A percentile compares a stretch with the other conserved stretches of the same genome.
Conservation (phyloP, 2,888 invertebrate genomes). For the Dynastes grantii region DNA sequence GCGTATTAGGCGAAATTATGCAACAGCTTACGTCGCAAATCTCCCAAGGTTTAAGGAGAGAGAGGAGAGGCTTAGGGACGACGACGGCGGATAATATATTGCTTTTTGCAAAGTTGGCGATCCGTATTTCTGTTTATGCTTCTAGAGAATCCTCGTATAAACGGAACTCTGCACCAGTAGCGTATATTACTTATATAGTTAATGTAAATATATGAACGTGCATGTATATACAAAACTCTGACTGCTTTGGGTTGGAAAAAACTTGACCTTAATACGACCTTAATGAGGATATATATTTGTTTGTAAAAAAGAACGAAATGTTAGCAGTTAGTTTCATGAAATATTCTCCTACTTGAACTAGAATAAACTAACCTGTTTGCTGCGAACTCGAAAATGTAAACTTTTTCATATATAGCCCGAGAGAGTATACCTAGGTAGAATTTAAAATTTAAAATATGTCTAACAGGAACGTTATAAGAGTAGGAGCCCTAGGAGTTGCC, state of each 20-base stretch:
- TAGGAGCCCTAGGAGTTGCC: too few species aligned
- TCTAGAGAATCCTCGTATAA: background rate
- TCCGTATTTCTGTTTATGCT: too few species aligned
- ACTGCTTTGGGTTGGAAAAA: background rate
- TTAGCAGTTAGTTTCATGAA: background rate
- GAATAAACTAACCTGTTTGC: too few species aligned
- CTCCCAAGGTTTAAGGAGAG: conserved; percentile 31
- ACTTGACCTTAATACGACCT: background rate
- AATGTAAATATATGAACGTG: conserved; percentile 7
- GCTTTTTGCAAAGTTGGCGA: too few species aligned
- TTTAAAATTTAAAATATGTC: too few species aligned
- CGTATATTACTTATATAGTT: background rate
- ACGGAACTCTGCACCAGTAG: background rate
- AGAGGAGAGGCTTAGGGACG: background rate
- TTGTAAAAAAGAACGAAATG: background rate
- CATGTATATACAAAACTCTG: background rate
- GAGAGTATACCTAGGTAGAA: too few species aligned
- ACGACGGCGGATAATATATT: background rate
- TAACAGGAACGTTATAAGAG: too few species aligned
- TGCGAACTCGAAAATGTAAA: too few species aligned
- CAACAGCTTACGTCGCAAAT: conserved; percentile 41
- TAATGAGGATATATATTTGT: conserved; percentile 3
- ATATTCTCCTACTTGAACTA: background rate
- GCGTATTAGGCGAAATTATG: conserved; percentile 41
- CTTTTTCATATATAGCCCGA: too few species aligned